A percentile compares a stretch with the other conserved stretches of the same genome.
Evolutionary conservation across 2,797 vertebrate genomes (phyloP).

Genomic region (Pterois miles): DNA sequence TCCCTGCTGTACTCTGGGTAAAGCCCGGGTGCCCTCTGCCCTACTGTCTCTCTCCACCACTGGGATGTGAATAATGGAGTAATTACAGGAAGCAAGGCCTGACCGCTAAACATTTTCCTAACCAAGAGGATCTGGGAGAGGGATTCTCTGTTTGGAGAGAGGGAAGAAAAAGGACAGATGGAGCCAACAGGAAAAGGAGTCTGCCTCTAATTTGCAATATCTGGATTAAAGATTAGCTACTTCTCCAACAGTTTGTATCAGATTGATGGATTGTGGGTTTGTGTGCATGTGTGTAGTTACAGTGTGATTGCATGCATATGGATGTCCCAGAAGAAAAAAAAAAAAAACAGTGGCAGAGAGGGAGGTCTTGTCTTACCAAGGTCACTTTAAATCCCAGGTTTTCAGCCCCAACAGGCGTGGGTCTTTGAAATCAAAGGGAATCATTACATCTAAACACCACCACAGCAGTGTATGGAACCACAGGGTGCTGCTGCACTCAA

Average conservation of each 20-base stretch:
- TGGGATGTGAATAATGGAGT: constrained; percentile 74
- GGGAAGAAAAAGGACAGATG: constrained; percentile 28
- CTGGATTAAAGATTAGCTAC: constrained; percentile 71
- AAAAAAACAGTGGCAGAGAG: neutral
- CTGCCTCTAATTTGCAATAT: constrained; percentile 69
- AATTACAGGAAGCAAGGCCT: constrained; percentile 78
- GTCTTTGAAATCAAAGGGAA: constrained; percentile 19
- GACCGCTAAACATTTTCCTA: constrained; percentile 75
- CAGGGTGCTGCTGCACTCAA: neutral
- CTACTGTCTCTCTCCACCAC: constrained; percentile 55
- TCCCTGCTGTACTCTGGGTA: constrained; percentile 29
- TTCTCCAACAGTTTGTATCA: constrained; percentile 27
- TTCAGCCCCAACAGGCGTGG: neutral
- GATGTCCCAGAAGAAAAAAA: constrained; percentile 6
- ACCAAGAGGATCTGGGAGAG: constrained; percentile 68
- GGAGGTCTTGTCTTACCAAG: constrained; percentile 40
- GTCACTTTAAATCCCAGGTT: constrained; percentile 2
- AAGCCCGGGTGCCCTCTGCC: constrained; percentile 48
- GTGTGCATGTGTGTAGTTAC: neutral
- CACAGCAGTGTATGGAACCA: neutral
- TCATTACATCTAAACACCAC: constrained; percentile 6
- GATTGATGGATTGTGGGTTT: constrained; percentile 30
- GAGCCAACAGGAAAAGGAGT: constrained; percentile 43
- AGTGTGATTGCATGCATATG: constrained; percentile 6
- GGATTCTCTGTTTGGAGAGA: constrained; percentile 53